Base-by-base conservation (phyloP, 2,888 invertebrate species). In the Limnephilus rhombicus region DNA sequence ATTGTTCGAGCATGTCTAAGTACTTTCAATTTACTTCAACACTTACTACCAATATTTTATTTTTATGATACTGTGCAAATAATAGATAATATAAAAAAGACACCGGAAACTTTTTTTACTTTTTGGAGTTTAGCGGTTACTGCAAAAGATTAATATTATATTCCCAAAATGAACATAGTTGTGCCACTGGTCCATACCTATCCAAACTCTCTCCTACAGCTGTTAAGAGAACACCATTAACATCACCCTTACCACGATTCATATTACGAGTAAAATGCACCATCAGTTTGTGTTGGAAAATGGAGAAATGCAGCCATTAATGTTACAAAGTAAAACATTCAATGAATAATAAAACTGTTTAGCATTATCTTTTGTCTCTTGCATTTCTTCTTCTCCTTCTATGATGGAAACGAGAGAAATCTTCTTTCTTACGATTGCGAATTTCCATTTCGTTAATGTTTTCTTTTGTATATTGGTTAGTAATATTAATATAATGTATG, bases 301-400 rank as follows among this genome's bases (percentile, higher is more conserved):
- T 34, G 24, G 83, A 83, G 83, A 83, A 83, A 37, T n/a, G 82
- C 82, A 34, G 82, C 24, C 68, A 68, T 4, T 68, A 15, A 68
- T 68, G 68, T 68, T 18, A 68, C 24, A 9, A 68, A 24, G n/a
- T 68, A 68, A 68, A 68, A n/a, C 24, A 68, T 68, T 68, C n/a
- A 68, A 5, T 82, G 82, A 31, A 34, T 82, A 81, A 13, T 3
- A 7, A 13, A 41, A 34, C 83, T 24, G 37, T 83, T 83, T 83
- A 37, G 83, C 83, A 83, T 83, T 83, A 37, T 83, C 83, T 83
- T 37, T 83, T 83, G 83, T 83, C 13, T 13, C 5, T 18, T 34
- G 34, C 24, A 68, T 68, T 37, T 83, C 13, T 53, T 83, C 83
- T 41, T 4, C n/a, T 87, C 18, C 53, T n/a, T 45, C 45, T 87